A percentile compares a stretch with the other conserved stretches of the same genome.
phyloP scores from a whole-genome alignment of 1,140 invertebrate species.

The Solen grandis region DNA sequence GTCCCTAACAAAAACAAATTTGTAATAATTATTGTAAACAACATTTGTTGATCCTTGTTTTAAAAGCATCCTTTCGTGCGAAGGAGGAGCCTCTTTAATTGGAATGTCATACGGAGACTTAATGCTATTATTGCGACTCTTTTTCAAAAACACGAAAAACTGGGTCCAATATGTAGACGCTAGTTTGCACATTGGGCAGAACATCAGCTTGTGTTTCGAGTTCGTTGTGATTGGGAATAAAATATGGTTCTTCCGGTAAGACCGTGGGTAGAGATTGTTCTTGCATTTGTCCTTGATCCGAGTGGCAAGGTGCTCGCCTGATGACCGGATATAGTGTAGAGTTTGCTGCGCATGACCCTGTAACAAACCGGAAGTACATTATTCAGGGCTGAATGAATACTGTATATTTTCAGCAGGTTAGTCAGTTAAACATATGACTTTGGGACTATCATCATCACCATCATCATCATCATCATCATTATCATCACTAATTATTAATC shows the following conservation, averaged over 20 bases:
- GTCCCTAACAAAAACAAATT: conserved; percentile 59
- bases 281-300: too few species aligned
- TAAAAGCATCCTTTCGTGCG: conserved; percentile 11
- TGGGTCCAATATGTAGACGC: conserved; percentile 53
- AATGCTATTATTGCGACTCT: background rate
- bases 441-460: too few species aligned
- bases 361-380: too few species aligned
- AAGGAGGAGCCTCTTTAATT: conserved; percentile 14
- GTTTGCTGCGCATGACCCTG: too few species aligned
- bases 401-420: too few species aligned
- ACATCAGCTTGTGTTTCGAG: conserved; percentile 24
- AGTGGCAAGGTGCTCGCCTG: too few species aligned
- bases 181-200: conserved; percentile 53
- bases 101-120: conserved; percentile 41
- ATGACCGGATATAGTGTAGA: too few species aligned
- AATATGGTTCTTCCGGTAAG: background rate
- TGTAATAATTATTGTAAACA: conserved; percentile 13
- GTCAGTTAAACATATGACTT: too few species aligned
- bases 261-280: background rate
- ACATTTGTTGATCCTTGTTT: background rate
- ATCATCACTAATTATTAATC: too few species aligned
- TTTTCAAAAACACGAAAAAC: conserved; percentile 35
- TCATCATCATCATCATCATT: too few species aligned
- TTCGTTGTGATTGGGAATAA: conserved; percentile 45
- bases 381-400: too few species aligned